These are phyloP conservation scores for Yponomeuta sedellus DNA, from an alignment of 2,888 invertebrate species.

Conservation along the genomic window DNA sequence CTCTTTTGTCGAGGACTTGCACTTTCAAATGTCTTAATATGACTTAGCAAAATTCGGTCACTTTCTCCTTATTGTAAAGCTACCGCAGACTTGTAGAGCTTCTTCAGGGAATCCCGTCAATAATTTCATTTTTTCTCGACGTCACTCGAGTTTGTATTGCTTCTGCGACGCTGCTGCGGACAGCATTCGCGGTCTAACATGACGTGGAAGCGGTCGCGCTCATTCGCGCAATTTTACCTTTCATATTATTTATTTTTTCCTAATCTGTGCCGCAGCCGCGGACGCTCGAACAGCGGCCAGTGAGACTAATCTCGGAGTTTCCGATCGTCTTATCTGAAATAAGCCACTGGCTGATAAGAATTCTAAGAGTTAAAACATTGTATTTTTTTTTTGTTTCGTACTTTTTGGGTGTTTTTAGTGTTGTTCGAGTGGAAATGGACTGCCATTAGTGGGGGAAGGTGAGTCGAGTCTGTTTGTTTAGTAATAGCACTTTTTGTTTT, in stretches of 20 bases:
- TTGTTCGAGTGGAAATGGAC: constrained; percentile 47
- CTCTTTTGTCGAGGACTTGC: constrained; percentile 37
- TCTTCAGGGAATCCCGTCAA: constrained; percentile 32
- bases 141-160: constrained; percentile 37
- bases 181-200: constrained; percentile 62
- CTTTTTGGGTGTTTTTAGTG: constrained; percentile 34
- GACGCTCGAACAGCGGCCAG: not conserved
- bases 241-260: constrained; percentile 7
- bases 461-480: constrained; percentile 41
- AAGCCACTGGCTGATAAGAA: constrained; percentile 32
- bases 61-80: constrained; percentile 43
- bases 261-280: constrained; percentile 5
- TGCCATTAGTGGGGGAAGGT: constrained; percentile 59
- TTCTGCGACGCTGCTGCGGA: constrained; percentile 39
- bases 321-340: constrained; percentile 2
- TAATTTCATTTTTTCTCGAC: constrained; percentile 18
- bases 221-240: constrained; percentile 17
- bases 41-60: constrained; percentile 41
- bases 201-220: constrained; percentile 49
- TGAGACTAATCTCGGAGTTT: constrained; percentile 7
- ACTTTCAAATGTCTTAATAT: constrained; percentile 60
- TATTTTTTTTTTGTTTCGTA: constrained; percentile 34
- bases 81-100: constrained; percentile 34
- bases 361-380: constrained; percentile 9
- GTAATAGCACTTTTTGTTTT: constrained; percentile 29